Conservation (phyloP, 2,113 vertebrate genomes). For the Oryzias curvinotus region DNA sequence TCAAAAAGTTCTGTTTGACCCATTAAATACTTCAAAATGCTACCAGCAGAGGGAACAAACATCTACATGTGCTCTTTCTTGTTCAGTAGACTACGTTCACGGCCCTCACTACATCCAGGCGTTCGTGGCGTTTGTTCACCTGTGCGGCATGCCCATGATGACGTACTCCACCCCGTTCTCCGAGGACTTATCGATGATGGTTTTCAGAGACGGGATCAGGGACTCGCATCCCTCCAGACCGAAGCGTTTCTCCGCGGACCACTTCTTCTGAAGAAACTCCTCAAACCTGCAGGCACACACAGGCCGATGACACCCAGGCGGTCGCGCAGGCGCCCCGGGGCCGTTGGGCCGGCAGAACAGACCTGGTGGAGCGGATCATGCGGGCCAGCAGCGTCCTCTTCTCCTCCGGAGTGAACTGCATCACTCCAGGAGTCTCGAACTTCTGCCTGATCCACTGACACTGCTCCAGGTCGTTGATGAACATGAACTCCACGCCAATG, state of each 20-base stretch:
- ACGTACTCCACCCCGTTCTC: conserved; percentile 92
- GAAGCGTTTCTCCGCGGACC: conserved; percentile 98
- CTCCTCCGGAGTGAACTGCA: conserved; percentile 95
- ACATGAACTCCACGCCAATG: conserved; percentile 99
- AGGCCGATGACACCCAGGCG: neutral
- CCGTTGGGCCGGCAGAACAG: neutral
- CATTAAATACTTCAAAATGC: too few relatives aligned
- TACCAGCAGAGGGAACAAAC: too few relatives aligned
- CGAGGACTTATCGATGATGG: conserved; percentile 96
- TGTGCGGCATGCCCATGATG: conserved; percentile 99
- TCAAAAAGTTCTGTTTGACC: too few relatives aligned
- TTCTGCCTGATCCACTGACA: conserved; percentile 99
- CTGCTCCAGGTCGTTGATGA: conserved; percentile 98
- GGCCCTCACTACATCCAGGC: too few relatives aligned
- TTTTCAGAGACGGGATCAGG: conserved; percentile 96
- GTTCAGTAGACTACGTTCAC: too few relatives aligned
- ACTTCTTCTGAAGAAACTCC: conserved; percentile 97
- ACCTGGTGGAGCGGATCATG: conserved; percentile 96
- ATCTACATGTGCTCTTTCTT: too few relatives aligned
- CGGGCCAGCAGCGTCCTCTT: conserved; percentile 93
- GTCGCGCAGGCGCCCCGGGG: too few relatives aligned
- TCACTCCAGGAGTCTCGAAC: conserved; percentile 92
- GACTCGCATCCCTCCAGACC: conserved; percentile 96
- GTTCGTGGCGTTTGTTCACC: conserved; percentile 82
- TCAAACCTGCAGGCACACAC: conserved; percentile 83